Evolutionary conservation across 1,140 invertebrate genomes (phyloP).

Genomic region (Harlomillsia oculata): DNA sequence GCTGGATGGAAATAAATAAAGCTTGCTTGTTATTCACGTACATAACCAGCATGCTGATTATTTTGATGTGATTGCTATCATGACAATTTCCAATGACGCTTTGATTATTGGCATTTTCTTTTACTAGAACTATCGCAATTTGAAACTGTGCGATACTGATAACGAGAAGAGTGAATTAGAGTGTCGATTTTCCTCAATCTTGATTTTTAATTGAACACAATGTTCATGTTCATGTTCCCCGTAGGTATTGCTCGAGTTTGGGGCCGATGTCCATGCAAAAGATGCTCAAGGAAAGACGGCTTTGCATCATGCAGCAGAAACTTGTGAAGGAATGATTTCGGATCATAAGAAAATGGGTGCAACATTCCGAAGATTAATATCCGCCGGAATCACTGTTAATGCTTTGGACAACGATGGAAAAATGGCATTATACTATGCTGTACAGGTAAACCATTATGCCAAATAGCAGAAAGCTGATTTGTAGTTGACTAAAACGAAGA

Average conservation of each 20-base stretch:
- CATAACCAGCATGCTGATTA: too few relatives aligned
- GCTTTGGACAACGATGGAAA: conserved; percentile 35
- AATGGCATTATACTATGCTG: conserved; percentile 32
- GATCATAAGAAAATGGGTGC: conserved; percentile 33
- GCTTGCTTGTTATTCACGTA: too few relatives aligned
- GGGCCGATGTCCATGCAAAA: conserved; percentile 33
- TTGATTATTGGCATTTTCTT: too few relatives aligned
- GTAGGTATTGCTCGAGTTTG: conserved; percentile 35
- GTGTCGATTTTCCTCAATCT: too few relatives aligned
- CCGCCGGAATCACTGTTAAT: conserved; percentile 31
- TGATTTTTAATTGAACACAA: too few relatives aligned
- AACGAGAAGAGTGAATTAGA: too few relatives aligned
- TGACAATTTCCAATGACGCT: too few relatives aligned
- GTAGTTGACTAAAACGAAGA: neutral
- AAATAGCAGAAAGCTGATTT: neutral
- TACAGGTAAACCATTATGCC: conserved; percentile 21
- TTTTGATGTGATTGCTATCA: too few relatives aligned
- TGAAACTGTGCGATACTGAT: too few relatives aligned
- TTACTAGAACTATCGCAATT: too few relatives aligned
- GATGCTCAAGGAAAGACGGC: conserved; percentile 34
- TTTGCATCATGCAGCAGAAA: conserved; percentile 34
- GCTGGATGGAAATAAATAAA: too few relatives aligned
- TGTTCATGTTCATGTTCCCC: too few relatives aligned
- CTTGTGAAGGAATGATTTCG: conserved; percentile 34
- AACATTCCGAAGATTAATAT: conserved; percentile 31